These are phyloP conservation scores for Microtus oregoni DNA, from an alignment of 2,113 vertebrate species.

Conservation along the genomic window DNA sequence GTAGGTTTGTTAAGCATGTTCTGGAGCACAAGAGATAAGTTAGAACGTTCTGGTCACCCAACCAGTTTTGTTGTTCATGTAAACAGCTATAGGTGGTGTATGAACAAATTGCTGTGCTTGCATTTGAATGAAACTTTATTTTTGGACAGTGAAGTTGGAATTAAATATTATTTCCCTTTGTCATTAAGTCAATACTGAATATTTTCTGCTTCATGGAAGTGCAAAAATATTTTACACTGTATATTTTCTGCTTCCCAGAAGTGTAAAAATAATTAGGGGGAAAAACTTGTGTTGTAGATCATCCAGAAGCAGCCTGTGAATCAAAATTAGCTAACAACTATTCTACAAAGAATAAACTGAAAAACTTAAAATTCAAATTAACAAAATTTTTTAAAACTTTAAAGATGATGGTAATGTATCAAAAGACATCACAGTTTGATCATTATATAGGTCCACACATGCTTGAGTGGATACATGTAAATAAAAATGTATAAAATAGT, in stretches of 20 bases:
- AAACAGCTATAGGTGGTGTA: not conserved
- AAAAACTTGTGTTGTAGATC: not conserved
- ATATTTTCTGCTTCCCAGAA: not conserved
- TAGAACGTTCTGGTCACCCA: not conserved
- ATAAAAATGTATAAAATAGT: not conserved
- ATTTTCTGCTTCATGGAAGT: not conserved
- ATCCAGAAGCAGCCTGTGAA: not conserved
- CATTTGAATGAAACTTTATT: not conserved
- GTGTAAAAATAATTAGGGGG: not conserved
- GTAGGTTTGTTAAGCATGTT: not conserved
- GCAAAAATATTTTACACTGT: not conserved
- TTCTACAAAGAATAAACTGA: not conserved
- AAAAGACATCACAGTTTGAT: not conserved
- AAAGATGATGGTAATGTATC: not conserved
- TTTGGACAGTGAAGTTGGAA: not conserved
- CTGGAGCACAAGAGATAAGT: not conserved
- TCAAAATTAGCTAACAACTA: not conserved
- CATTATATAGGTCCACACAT: not conserved
- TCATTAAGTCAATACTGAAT: not conserved
- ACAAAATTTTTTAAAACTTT: not conserved
- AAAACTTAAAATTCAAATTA: slow-evolving; percentile 1
- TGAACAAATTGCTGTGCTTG: not conserved
- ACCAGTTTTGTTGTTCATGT: not conserved
- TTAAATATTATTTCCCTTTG: slow-evolving; percentile 24
- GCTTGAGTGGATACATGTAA: not conserved